Conservation (phyloP, 2,797 vertebrate species). For the Melopsittacus undulatus region DNA sequence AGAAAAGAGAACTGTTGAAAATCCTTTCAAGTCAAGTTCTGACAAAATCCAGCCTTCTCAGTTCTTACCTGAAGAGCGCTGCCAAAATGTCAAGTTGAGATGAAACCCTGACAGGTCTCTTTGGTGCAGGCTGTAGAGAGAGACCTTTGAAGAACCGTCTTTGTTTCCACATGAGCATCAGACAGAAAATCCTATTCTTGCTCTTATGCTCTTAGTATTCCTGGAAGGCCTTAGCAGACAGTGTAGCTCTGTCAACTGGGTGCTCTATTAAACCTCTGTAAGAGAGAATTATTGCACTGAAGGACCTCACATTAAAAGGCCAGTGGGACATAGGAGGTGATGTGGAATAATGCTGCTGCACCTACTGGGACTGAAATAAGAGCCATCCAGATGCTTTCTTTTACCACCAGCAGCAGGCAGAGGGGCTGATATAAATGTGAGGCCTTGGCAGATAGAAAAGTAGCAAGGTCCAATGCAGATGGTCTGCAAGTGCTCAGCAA, state of each 20-base stretch:
- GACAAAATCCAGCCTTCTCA: background rate
- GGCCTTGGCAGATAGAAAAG: background rate
- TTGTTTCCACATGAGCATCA: background rate
- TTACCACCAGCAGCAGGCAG: background rate
- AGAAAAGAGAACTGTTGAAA: conserved; percentile 6
- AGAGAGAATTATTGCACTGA: background rate
- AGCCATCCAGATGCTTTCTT: background rate
- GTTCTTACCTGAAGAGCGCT: conserved; percentile 25
- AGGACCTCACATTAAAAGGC: background rate
- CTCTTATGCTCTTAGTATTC: background rate
- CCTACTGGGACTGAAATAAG: background rate
- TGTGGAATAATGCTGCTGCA: background rate
- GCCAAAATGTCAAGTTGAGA: conserved; percentile 42
- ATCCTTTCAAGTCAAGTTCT: conserved; percentile 47
- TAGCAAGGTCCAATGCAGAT: background rate
- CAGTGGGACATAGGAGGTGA: background rate
- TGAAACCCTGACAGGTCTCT: conserved; percentile 26
- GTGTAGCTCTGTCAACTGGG: background rate
- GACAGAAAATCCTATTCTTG: background rate
- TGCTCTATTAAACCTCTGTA: background rate
- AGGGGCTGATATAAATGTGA: background rate
- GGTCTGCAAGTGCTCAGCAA: background rate
- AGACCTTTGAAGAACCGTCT: conserved; percentile 26
- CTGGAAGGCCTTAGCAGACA: background rate
- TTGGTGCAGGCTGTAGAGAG: background rate